Base-by-base conservation (phyloP, 2,888 invertebrate species). In the Chymomyza amoena region DNA sequence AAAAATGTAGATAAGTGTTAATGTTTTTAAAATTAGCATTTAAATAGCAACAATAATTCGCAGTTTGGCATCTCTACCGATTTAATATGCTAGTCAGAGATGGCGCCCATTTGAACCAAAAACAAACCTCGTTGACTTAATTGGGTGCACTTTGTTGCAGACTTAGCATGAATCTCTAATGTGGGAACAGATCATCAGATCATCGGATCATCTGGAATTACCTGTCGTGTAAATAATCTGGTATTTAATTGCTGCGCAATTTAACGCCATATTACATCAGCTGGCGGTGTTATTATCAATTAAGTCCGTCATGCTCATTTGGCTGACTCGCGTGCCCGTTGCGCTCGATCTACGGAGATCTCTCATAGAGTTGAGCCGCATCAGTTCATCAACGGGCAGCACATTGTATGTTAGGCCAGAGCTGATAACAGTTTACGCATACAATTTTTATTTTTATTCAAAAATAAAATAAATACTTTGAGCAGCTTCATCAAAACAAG, bases 231-330 rank as follows among this genome's bases (percentile, higher is more conserved):
- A 54, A 45, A n/a, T 54, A 16, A 20, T 54, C 54, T 54, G 54
- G 18, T 20, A 5, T 16, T 16, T 9, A 16, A 20, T 54, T 16
- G 54, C 54, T 16, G 54, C 54, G 54, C 54, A 54, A 54, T 54
- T 54, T 54, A 16, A n/a, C 10, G 54, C 54, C 54, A 16, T n/a
- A 54, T 54, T 54, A 54, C 54, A 54, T 54, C 54, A 54, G 54
- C 54, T 20, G 7, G 2, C 16, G 39, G 10, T 18, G 54, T 18
- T 54, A 54, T 18, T 54, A 54, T 54, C 54, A 18, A 54, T 20
- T 20, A 54, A 15, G 10, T 54, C 54, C 16, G 54, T 54, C 54
- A 54, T 10, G 16, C 54, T 20, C 20, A 20, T 20, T 54, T 16
- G 54, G 20, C 13, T 54, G 54, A 54, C 16, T 54, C 54, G 54